Base-by-base conservation (phyloP, 30 jellyfish, hydroid and myxozoan genomes). In the Turritopsis rubra region DNA sequence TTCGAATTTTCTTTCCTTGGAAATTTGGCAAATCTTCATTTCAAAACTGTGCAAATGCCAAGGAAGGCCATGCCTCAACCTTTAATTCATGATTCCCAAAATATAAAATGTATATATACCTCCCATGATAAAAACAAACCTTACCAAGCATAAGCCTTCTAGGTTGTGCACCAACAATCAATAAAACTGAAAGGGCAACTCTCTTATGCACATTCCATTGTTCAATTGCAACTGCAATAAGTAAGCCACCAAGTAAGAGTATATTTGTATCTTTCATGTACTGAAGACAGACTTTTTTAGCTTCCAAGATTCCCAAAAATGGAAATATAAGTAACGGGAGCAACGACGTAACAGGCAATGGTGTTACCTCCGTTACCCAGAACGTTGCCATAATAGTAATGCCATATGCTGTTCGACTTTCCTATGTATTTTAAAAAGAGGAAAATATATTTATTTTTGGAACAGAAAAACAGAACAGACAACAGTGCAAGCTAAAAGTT, bases 161-260 rank as follows among this genome's bases (percentile, higher is more conserved):
- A 20, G 99, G 99, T 83, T 89, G 97, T 53, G 96, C 96, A 52
- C 99, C 99, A 73, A 94, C 91, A 20, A 89, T 73, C 29, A 94
- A 81, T 54, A 94, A 82, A 25, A 94, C 96, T 65, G 82, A 80
- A 75, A 94, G 81, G 23, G 99, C 95, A 60, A 94, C 90, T 70
- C 99, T 79, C 78, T 94, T 94, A 75, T 94, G 99, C 0, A 94
- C 99, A 89, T 94, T 94, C 99, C 97, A 94, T 71, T 82, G 83
- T 65, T 94, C 99, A 21, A 94, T 94, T 20, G 99, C 99, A 30
- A 94, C 96, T 22, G 97, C 96, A 90, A 94, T 85, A 73, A 94
- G 53, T 70, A 94, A 78, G 4, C 99, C 99, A 3, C 99, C 99
- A 20, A 94, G 73, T 23, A 94, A 91, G 54, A 94, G 81, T 23